Evolutionary conservation across 92 coral and sea anemone species (phyloP).

Genomic region (Pocillopora grandis): DNA sequence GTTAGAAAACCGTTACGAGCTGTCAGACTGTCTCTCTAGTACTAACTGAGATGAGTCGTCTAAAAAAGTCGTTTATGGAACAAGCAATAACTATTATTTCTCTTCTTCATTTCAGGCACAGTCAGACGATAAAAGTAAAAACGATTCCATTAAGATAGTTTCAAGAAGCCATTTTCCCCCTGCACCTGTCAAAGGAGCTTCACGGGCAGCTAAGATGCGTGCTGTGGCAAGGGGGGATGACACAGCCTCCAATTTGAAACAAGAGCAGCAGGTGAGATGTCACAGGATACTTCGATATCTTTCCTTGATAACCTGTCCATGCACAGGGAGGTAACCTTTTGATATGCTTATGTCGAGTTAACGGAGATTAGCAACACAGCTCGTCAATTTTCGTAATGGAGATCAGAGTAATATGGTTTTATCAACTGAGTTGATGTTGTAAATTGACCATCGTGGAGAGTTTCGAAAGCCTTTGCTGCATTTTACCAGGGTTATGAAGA

Average conservation of each 20-base stretch:
- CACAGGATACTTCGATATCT: neutral
- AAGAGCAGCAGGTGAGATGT: slow-evolving; percentile 71
- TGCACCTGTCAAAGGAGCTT: slow-evolving; percentile 74
- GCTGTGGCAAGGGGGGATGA: slow-evolving; percentile 97
- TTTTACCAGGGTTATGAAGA: too few species aligned
- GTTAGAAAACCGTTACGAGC: neutral
- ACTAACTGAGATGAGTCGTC: neutral
- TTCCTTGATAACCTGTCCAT: too few species aligned
- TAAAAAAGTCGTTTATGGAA: neutral
- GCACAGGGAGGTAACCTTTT: too few species aligned
- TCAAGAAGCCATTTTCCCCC: slow-evolving; percentile 64
- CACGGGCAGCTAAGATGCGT: slow-evolving; percentile 98
- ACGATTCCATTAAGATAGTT: slow-evolving; percentile 73
- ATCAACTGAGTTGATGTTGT: too few species aligned
- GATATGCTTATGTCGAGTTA: too few species aligned
- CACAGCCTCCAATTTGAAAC: slow-evolving; percentile 68
- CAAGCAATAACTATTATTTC: neutral
- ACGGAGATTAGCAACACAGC: too few species aligned
- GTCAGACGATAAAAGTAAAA: slow-evolving; percentile 62
- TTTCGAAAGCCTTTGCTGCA: too few species aligned
- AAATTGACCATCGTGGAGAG: too few species aligned
- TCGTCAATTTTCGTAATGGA: too few species aligned
- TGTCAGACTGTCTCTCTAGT: neutral
- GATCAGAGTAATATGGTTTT: too few species aligned
- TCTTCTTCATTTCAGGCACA: slow-evolving; percentile 7